phyloP scores from a whole-genome alignment of 2,888 invertebrate genomes.

The Apodemia hepburni region DNA sequence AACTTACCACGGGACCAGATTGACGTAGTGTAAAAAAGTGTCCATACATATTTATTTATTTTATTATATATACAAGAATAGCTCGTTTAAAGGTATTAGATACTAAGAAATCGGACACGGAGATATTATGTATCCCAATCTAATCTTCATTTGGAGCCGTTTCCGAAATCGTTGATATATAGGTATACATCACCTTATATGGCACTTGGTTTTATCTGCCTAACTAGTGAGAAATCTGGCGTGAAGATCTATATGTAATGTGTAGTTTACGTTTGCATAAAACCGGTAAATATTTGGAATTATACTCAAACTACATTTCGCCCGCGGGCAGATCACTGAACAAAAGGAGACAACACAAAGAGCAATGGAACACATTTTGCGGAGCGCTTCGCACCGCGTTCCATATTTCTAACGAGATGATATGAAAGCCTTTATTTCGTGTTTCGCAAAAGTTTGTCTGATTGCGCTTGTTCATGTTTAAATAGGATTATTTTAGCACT shows the following conservation, averaged over 20 bases:
- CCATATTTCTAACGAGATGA: constrained; percentile 76
- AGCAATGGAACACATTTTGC: constrained; percentile 71
- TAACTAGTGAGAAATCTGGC: too few relatives aligned
- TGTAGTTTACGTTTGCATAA: constrained; percentile 24
- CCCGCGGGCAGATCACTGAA: constrained; percentile 60
- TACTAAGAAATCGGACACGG: too few relatives aligned
- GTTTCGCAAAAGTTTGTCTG: constrained; percentile 27
- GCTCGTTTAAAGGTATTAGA: too few relatives aligned
- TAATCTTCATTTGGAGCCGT: too few relatives aligned
- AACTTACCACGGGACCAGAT: too few relatives aligned
- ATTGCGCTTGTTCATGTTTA: constrained; percentile 12
- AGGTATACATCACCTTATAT: too few relatives aligned
- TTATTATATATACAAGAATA: too few relatives aligned
- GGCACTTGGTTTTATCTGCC: too few relatives aligned
- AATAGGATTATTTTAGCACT: constrained; percentile 12
- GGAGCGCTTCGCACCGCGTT: constrained; percentile 63
- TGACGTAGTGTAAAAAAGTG: too few relatives aligned
- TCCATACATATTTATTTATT: too few relatives aligned
- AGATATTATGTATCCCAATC: too few relatives aligned
- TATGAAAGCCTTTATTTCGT: constrained; percentile 55
- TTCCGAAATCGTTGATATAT: too few relatives aligned
- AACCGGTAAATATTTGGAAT: constrained; percentile 34
- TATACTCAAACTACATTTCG: constrained; percentile 34
- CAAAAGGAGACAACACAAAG: constrained; percentile 72
- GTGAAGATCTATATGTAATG: background rate